Conservation (phyloP, 1,140 invertebrate species). For the Meteorus sp. region DNA sequence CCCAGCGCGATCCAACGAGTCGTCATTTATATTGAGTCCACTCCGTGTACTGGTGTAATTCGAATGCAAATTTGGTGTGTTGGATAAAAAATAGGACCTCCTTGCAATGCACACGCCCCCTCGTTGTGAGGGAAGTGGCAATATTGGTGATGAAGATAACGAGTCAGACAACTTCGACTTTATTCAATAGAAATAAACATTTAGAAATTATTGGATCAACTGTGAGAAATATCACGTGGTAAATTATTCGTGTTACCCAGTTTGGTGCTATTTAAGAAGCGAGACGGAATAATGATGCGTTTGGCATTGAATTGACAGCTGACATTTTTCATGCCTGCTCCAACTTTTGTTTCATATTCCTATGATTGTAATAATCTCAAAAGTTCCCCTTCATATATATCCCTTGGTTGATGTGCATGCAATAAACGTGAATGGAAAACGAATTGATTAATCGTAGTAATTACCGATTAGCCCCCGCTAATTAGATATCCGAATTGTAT, state of each 20-base stretch:
- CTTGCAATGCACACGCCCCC: conserved; percentile 27
- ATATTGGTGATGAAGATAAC: too few relatives aligned
- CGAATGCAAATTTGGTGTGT: conserved; percentile 18
- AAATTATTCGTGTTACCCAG: too few relatives aligned
- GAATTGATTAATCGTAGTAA: conserved; percentile 63
- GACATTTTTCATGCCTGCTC: conserved; percentile 2
- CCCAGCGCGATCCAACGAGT: not conserved
- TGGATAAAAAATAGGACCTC: conserved; percentile 15
- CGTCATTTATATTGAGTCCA: not conserved
- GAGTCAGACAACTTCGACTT: conserved; percentile 3
- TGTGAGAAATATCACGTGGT: too few relatives aligned
- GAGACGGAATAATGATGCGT: not conserved
- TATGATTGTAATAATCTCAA: too few relatives aligned
- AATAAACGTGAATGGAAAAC: conserved; percentile 57
- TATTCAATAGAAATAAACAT: conserved; percentile 8
- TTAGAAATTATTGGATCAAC: conserved; percentile 9
- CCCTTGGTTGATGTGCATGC: not conserved
- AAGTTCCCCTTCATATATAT: too few relatives aligned
- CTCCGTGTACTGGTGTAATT: conserved; percentile 15
- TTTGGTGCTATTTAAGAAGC: too few relatives aligned
- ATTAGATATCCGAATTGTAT: conserved; percentile 59
- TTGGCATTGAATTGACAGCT: not conserved
- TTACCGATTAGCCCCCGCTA: conserved; percentile 60
- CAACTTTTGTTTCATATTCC: too few relatives aligned
- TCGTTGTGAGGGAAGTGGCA: not conserved